Conservation (phyloP, 1,140 invertebrate species). For the Dendroctonus ponderosae region DNA sequence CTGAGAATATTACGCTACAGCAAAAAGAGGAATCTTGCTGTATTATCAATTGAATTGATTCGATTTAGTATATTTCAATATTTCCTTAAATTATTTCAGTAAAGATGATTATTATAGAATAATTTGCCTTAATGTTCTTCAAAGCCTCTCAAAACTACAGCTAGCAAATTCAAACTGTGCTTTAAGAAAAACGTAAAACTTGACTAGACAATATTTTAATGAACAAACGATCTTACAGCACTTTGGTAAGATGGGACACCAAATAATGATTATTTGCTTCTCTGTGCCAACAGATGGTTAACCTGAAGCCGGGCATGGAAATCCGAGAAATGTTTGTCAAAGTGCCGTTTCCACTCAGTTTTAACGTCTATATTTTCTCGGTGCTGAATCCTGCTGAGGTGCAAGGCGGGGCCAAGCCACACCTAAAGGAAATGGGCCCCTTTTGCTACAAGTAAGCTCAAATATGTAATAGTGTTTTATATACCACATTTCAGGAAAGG, state of each 20-base stretch:
- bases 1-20: too few relatives aligned
- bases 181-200: too few relatives aligned
- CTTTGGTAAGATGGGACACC: too few relatives aligned
- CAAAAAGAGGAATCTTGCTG: neutral
- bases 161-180: too few relatives aligned
- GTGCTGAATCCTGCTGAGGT: conserved; percentile 68
- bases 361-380: conserved; percentile 74
- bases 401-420: conserved; percentile 52
- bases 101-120: too few relatives aligned
- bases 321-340: conserved; percentile 57
- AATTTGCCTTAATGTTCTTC: too few relatives aligned
- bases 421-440: conserved; percentile 71
- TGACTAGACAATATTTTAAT: too few relatives aligned
- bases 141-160: too few relatives aligned
- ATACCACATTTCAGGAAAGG: too few relatives aligned
- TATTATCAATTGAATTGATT: neutral
- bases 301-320: conserved; percentile 47
- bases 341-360: conserved; percentile 58
- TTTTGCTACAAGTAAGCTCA: conserved; percentile 71
- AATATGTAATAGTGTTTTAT: neutral
- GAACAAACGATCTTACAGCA: too few relatives aligned
- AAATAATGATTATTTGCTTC: too few relatives aligned
- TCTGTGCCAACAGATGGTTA: conserved; percentile 30
- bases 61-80: neutral
- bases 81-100: too few relatives aligned